phyloP scores from a whole-genome alignment of 2,113 vertebrate species.

The Pholis gunnellus region DNA sequence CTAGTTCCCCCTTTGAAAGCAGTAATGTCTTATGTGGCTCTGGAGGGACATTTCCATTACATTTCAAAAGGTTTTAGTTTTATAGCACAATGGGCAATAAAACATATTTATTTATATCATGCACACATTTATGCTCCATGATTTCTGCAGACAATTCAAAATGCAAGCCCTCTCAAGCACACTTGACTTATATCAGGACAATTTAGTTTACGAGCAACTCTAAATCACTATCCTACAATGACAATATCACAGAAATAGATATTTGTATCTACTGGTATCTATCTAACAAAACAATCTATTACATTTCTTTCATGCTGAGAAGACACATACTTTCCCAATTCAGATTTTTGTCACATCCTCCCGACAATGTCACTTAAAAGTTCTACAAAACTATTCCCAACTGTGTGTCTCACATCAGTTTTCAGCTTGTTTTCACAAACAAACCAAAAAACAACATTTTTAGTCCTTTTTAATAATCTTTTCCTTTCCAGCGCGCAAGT shows the following conservation, averaged over 20 bases:
- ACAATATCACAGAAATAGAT: background rate
- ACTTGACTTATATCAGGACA: background rate
- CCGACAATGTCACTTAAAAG: background rate
- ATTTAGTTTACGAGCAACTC: background rate
- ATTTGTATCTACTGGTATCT: background rate
- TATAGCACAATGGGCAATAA: background rate
- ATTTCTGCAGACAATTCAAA: background rate
- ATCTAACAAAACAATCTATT: background rate
- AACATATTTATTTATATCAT: background rate
- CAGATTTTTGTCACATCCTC: background rate
- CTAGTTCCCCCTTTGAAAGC: background rate
- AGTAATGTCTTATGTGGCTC: background rate
- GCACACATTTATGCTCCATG: background rate
- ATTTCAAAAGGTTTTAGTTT: background rate
- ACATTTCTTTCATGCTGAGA: background rate
- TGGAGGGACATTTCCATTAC: background rate
- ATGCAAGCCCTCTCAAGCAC: background rate
- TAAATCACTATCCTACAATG: no score
- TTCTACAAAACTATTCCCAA: slow-evolving; percentile 3
- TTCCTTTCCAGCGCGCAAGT: slow-evolving; percentile 21
- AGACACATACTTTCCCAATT: background rate
- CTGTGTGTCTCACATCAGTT: slow-evolving; percentile 8
- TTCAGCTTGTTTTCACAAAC: background rate
- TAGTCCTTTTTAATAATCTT: slow-evolving; percentile 45
- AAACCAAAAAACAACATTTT: slow-evolving; percentile 40